phyloP scores from a whole-genome alignment of 2,888 invertebrate genomes.

The Saturnia japonica region DNA sequence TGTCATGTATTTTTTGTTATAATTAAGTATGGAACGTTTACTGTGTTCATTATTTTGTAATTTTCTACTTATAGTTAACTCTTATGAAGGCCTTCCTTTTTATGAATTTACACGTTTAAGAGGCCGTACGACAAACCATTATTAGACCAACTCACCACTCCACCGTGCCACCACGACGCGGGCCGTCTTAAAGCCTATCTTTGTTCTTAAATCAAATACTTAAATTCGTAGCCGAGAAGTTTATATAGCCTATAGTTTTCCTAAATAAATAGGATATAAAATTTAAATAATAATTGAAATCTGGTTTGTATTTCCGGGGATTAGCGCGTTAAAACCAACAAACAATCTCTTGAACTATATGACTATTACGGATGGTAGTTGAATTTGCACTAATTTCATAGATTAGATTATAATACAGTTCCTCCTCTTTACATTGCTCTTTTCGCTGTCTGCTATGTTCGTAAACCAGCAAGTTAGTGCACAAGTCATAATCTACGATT shows the following conservation, averaged over 20 bases:
- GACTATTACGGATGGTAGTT: neutral
- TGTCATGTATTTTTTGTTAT: slow-evolving; percentile 7
- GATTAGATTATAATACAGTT: neutral
- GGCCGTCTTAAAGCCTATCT: too few relatives aligned
- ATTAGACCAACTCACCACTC: too few relatives aligned
- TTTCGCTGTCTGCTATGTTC: neutral
- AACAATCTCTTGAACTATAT: neutral
- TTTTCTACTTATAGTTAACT: neutral
- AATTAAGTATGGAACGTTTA: neutral
- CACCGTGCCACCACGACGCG: too few relatives aligned
- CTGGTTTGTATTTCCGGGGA: too few relatives aligned
- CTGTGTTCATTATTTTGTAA: neutral
- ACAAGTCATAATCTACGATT: neutral
- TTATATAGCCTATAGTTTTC: too few relatives aligned
- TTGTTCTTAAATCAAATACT: too few relatives aligned
- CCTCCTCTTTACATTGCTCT: neutral
- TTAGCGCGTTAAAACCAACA: too few relatives aligned
- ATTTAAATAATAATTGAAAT: too few relatives aligned
- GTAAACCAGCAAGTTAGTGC: slow-evolving; percentile 1
- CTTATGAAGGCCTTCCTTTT: neutral
- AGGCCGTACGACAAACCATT: neutral
- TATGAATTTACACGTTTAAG: neutral
- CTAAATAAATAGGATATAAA: too few relatives aligned
- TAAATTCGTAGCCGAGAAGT: too few relatives aligned
- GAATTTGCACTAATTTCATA: slow-evolving; percentile 4